Base-by-base conservation (phyloP, 1,140 invertebrate species). In the Listronotus bonariensis region DNA sequence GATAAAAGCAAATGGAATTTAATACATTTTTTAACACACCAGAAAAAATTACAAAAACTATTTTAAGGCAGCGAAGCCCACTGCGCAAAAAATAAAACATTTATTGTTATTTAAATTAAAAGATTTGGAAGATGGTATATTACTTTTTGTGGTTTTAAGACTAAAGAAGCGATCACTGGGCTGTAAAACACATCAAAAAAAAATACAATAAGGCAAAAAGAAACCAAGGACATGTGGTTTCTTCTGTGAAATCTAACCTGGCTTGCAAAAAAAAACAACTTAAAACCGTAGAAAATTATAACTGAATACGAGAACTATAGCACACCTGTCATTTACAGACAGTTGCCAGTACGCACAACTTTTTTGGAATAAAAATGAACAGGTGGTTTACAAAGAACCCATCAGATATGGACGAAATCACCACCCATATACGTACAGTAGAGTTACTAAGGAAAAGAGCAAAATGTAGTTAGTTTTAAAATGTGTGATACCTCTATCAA, bases 381-480 rank as follows among this genome's bases (percentile, higher is more conserved):
- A 59, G 43, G 56, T 58, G 56, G 56, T 59, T 36, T 36, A 38
- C 14, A 57, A 59, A 45, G 3, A 49, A 5, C 18, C 56, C 43
- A 59, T 31, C 43, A 31, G 43, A 59, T 32, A 48, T 38, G 11
- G 11, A 36, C 3, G 34, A 36, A 12, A 36, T 26, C 1, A 26
- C 20, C 20, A 26, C 36, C 53, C 11, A 18, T 6, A n/a, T 14
- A n/a, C 12, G 41, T 17, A 42, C 41, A 42, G 41, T 6, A 17
- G 41, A 6, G 41, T 42, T n/a, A 42, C 11, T 17, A 14, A 42
- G 15, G 12, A 42, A 14, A n/a, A n/a, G n/a, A n/a, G n/a, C n/a
- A n/a, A n/a, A n/a, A n/a, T n/a, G n/a, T n/a, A n/a, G n/a, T n/a
- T n/a, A n/a, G n/a, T n/a, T n/a, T n/a, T n/a, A n/a, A n/a, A n/a